Percentiles rank a stretch among this genome's conserved stretches.
phyloP scores from a whole-genome alignment of 2,888 invertebrate genomes.

The Chromoteleia sp. region DNA sequence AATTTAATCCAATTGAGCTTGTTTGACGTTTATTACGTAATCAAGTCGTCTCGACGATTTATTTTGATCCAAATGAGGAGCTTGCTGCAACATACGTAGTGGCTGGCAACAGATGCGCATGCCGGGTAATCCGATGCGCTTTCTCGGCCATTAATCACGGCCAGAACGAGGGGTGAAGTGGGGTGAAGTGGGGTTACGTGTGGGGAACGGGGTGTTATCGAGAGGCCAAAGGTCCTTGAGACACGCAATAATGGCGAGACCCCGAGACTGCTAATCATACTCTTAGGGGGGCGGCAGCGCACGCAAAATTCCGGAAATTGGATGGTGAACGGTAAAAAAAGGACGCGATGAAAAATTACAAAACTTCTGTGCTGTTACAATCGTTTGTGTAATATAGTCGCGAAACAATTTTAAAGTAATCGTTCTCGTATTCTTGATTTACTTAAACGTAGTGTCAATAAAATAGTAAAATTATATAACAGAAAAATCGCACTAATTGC shows the following conservation, averaged over 20 bases:
- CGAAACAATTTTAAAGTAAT: too few species aligned
- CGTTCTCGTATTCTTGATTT: too few species aligned
- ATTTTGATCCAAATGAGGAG: slow-evolving; percentile 52
- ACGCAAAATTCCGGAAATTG: neutral
- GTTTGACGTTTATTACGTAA: slow-evolving; percentile 55
- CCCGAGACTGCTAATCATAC: slow-evolving; percentile 12
- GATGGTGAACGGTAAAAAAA: neutral
- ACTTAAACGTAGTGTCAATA: too few species aligned
- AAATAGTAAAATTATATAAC: too few species aligned
- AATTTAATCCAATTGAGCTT: slow-evolving; percentile 24
- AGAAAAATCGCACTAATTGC: too few species aligned
- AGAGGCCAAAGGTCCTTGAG: slow-evolving; percentile 26
- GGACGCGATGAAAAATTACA: too few species aligned
- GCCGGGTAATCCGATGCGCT: slow-evolving; percentile 44
- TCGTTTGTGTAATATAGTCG: too few species aligned
- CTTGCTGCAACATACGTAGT: slow-evolving; percentile 40
- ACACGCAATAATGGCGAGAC: slow-evolving; percentile 10
- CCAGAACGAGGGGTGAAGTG: neutral
- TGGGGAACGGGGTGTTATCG: slow-evolving; percentile 21
- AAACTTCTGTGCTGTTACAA: too few species aligned
- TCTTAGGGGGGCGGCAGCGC: slow-evolving; percentile 2
- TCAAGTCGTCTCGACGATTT: slow-evolving; percentile 59
- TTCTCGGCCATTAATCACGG: slow-evolving; percentile 46
- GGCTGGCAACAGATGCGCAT: slow-evolving; percentile 57
- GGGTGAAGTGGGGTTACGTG: neutral